Percentiles rank a stretch among this genome's conserved stretches.
Conservation (phyloP, 1,140 invertebrate species). For the Hestina assimilis region DNA sequence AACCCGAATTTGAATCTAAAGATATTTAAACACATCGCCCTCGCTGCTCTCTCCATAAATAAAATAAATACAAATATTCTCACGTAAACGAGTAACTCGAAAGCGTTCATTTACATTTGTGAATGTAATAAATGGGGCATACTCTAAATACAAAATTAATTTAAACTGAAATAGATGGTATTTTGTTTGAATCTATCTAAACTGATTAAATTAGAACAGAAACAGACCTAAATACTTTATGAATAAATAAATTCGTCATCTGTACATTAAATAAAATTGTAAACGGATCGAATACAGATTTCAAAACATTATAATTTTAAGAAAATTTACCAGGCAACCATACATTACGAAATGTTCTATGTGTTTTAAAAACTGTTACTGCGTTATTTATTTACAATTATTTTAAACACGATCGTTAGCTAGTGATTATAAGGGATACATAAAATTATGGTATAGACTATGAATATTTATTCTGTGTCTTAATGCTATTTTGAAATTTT, state of each 20-base stretch:
- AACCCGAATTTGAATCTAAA: slow-evolving; percentile 70
- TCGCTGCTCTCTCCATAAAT: slow-evolving; percentile 72
- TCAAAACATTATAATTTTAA: neutral
- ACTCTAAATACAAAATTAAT: slow-evolving; percentile 69
- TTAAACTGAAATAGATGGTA: slow-evolving; percentile 42
- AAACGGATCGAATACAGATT: slow-evolving; percentile 4
- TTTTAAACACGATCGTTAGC: no score
- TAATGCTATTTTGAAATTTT: no score
- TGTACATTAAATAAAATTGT: slow-evolving; percentile 9
- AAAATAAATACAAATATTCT: slow-evolving; percentile 79
- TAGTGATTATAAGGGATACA: no score
- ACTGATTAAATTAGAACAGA: slow-evolving; percentile 26
- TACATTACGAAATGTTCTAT: neutral
- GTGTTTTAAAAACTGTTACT: no score
- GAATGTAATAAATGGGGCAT: slow-evolving; percentile 76
- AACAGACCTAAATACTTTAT: slow-evolving; percentile 27
- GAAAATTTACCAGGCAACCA: slow-evolving; percentile 1
- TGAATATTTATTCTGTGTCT: no score
- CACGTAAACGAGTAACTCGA: slow-evolving; percentile 74
- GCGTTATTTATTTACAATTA: no score
- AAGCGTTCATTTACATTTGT: slow-evolving; percentile 76
- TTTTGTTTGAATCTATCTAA: slow-evolving; percentile 28
- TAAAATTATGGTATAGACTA: no score
- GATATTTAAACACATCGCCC: slow-evolving; percentile 75
- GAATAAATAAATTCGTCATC: slow-evolving; percentile 25